Evolutionary conservation across 2,888 invertebrate genomes (phyloP).

Genomic region (Drosophila mimetica): DNA sequence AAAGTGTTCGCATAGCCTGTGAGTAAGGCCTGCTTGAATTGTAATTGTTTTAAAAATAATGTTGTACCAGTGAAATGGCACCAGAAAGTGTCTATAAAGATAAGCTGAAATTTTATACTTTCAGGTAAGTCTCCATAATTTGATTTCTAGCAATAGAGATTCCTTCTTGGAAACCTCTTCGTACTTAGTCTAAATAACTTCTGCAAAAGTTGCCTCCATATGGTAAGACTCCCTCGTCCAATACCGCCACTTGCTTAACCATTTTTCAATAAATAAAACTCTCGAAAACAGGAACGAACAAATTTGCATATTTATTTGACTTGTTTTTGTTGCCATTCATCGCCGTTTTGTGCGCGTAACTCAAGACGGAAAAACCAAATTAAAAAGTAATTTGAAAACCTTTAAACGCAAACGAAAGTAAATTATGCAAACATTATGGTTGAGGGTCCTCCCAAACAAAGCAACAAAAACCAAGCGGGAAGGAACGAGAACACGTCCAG

Average conservation of each 20-base stretch:
- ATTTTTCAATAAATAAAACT: conserved; percentile 71
- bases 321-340: conserved; percentile 50
- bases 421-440: conserved; percentile 79
- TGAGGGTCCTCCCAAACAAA: conserved; percentile 43
- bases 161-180: conserved; percentile 18
- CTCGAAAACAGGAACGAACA: conserved; percentile 16
- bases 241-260: conserved; percentile 41
- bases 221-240: conserved; percentile 22
- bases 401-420: conserved; percentile 74
- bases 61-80: neutral
- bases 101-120: no score
- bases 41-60: conserved; percentile 22
- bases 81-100: no score
- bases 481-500: conserved; percentile 26
- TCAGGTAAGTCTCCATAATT: neutral
- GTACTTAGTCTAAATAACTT: conserved; percentile 33
- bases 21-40: neutral
- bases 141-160: conserved; percentile 17
- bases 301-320: conserved; percentile 77
- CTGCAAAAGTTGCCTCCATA: conserved; percentile 20
- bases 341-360: conserved; percentile 58
- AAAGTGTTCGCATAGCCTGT: conserved; percentile 13
- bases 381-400: conserved; percentile 79
- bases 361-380: conserved; percentile 76
- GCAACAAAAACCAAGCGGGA: conserved; percentile 27